Evolutionary conservation across 2,797 vertebrate genomes (phyloP), one percentile per base, ranked within the genome.

Genomic region (Gallinago solitaria): DNA sequence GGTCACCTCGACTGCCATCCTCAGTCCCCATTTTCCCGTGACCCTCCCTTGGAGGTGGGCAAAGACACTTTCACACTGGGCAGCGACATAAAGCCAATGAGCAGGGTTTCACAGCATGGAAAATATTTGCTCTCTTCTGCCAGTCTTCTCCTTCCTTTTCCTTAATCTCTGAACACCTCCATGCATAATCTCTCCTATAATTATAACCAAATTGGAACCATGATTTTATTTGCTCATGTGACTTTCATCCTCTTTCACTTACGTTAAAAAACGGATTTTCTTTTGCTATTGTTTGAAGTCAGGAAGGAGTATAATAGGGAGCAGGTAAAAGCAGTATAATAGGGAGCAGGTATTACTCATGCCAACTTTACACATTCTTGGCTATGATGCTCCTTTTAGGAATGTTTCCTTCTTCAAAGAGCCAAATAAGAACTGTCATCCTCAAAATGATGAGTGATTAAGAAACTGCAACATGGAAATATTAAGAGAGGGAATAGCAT

Each of bases 391-490:
- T 94, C 4, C 83, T 70, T 90, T 89, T 60, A 69, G 92, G 61
- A 92, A 90, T 48, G 35, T 63, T 88, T 87, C 39, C 47, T 59
- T 79, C 63, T 74, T 43, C 30, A 30, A 73, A 84, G 59, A 82
- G 63, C 90, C 70, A 82, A 91, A 56, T 59, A n/a, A 83, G 33
- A 91, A 14, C 39, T 82, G 92, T 83, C 47, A n/a, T 50, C 59
- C 33, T 73, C 32, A 86, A 83, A 92, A 87, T 0, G 1, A 77
- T 63, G 54, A 56, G 60, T 4, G 12, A 11, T 79, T 93, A 94
- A 84, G 70, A 89, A 87, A 60, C 35, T 39, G 39, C 28, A 89
- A 25, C 45, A 37, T 80, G 60, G 82, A 94, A 95, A 90, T 92
- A 70, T 41, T 75, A 60, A 53, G 76, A 60, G 33, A 93, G 14